A percentile compares a stretch with the other conserved stretches of the same genome.
phyloP scores from a whole-genome alignment of 2,113 vertebrate genomes.

The Myocastor coypus region DNA sequence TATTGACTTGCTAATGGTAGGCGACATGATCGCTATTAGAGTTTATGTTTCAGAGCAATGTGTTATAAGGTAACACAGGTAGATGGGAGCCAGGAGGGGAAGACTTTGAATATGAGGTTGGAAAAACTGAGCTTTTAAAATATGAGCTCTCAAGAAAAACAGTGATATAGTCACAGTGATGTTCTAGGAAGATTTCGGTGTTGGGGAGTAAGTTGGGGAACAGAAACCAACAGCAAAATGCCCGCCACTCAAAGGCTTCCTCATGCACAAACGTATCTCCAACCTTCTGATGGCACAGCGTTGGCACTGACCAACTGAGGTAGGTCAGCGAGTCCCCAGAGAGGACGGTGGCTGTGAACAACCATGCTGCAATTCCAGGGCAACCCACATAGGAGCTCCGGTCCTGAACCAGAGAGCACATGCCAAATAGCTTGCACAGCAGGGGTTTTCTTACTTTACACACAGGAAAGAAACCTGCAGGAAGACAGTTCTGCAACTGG shows the following conservation, averaged over 20 bases:
- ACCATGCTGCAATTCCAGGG: too few relatives aligned
- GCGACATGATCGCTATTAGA: not conserved
- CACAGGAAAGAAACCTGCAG: not conserved
- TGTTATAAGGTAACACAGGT: not conserved
- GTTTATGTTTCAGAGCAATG: not conserved
- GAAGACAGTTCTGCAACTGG: not conserved
- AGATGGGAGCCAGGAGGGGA: not conserved
- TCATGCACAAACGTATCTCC: not conserved
- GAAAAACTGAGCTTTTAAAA: constrained; percentile 37
- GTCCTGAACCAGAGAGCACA: not conserved
- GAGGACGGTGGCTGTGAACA: not conserved
- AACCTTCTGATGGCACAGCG: not conserved
- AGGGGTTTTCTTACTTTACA: not conserved
- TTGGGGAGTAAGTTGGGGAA: constrained; percentile 2
- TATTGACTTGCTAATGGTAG: not conserved
- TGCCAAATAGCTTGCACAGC: not conserved
- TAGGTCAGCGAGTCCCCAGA: not conserved
- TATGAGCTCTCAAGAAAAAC: not conserved
- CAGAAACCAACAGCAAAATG: not conserved
- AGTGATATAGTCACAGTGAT: not conserved
- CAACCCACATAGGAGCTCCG: not conserved
- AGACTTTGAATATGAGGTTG: not conserved
- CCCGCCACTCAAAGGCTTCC: not conserved
- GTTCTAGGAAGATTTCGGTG: not conserved
- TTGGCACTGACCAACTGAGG: not conserved